Evolutionary conservation across 2,797 vertebrate species (phyloP).

Genomic region (Aulostomus chinensis): DNA sequence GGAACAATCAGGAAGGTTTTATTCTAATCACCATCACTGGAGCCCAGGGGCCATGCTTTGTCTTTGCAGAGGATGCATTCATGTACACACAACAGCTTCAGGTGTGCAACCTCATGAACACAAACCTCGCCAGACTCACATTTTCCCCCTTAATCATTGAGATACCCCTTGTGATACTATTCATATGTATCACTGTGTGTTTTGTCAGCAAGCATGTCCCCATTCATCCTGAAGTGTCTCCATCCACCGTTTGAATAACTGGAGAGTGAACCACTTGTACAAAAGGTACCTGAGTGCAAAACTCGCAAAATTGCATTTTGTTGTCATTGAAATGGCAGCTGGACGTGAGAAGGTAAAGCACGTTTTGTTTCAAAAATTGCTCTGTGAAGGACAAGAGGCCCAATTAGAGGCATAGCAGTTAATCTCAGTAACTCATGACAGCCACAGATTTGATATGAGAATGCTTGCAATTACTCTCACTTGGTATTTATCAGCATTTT

Average conservation of each 20-base stretch:
- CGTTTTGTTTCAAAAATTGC: conserved; percentile 58
- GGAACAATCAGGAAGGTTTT: conserved; percentile 8
- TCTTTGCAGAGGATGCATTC: too few relatives aligned
- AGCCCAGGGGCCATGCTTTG: too few relatives aligned
- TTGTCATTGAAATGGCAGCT: conserved; percentile 37
- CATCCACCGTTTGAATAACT: conserved; percentile 17
- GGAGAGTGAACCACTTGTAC: conserved; percentile 14
- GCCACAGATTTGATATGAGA: conserved; percentile 15
- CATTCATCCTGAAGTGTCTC: conserved; percentile 39
- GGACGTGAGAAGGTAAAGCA: conserved; percentile 24
- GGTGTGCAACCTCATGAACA: conserved; percentile 8
- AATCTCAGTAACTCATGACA: conserved; percentile 3
- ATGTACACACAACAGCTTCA: conserved; percentile 2
- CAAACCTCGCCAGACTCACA: conserved; percentile 12
- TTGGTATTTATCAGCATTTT: background rate
- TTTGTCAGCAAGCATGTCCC: conserved; percentile 20
- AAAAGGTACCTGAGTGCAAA: conserved; percentile 7
- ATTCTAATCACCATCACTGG: background rate
- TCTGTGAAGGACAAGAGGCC: conserved; percentile 56
- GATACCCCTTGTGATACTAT: conserved; percentile 13
- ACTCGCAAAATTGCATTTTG: conserved; percentile 41
- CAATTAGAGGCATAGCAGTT: conserved; percentile 31
- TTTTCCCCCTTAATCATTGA: conserved; percentile 23
- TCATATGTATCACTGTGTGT: conserved; percentile 22
- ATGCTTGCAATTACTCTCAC: conserved; percentile 26